phyloP scores from a whole-genome alignment of 1,140 invertebrate genomes.

The Laodelphax striatellus region DNA sequence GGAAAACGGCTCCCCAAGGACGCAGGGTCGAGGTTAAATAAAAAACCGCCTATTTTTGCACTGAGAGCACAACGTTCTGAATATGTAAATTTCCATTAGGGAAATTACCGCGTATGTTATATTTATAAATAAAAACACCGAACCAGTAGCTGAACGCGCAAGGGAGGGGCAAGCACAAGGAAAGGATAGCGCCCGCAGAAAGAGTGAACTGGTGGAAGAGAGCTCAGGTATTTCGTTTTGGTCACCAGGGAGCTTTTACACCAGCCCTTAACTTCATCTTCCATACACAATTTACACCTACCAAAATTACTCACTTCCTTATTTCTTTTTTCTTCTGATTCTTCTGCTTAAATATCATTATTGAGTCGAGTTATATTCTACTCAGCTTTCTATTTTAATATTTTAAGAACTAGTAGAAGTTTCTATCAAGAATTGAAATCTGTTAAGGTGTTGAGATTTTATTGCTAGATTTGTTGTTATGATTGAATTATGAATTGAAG shows the following conservation, averaged over 20 bases:
- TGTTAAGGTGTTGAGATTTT: too few species aligned
- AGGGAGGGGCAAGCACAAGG: neutral
- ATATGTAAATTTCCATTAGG: constrained; percentile 1
- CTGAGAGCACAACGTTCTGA: neutral
- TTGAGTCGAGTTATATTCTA: too few species aligned
- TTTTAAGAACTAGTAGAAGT: too few species aligned
- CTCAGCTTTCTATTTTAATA: too few species aligned
- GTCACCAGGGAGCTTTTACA: neutral
- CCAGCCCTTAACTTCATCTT: neutral
- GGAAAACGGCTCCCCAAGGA: neutral
- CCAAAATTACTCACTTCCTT: neutral
- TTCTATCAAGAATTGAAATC: too few species aligned
- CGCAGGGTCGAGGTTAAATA: neutral
- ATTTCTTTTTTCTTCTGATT: neutral
- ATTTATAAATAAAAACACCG: neutral
- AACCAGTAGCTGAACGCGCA: neutral
- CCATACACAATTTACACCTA: neutral
- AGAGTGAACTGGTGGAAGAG: too few species aligned
- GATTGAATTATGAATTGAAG: too few species aligned
- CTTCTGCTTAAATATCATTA: too few species aligned
- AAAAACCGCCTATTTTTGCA: neutral
- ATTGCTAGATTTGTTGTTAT: too few species aligned
- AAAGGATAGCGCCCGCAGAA: too few species aligned
- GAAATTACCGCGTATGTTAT: neutral
- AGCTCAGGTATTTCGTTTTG: too few species aligned